Evolutionary conservation across 1,140 invertebrate genomes (phyloP).

Genomic region (Lucilia sericata): DNA sequence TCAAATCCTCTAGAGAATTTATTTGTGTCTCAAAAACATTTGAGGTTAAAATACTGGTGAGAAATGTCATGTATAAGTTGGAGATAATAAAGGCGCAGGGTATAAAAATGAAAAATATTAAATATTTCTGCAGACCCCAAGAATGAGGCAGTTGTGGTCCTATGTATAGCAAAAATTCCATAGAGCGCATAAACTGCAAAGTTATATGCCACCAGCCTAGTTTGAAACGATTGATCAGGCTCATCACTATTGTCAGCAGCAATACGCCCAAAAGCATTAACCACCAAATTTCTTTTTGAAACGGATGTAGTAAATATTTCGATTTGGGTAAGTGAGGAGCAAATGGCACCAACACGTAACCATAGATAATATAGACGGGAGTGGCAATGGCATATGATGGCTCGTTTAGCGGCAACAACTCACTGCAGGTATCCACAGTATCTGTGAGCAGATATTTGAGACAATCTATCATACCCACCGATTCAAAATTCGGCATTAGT

Average conservation of each 20-base stretch:
- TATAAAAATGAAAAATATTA: not conserved
- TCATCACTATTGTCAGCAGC: not conserved
- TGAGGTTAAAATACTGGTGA: not conserved
- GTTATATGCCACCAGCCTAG: not conserved
- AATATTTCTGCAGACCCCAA: not conserved
- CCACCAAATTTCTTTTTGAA: not conserved
- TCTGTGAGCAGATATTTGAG: not conserved
- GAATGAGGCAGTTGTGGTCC: not conserved
- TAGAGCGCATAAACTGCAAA: not conserved
- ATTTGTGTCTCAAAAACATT: constrained; percentile 19
- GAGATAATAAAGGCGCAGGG: not conserved
- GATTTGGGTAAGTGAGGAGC: not conserved
- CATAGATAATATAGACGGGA: not conserved
- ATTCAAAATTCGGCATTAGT: not conserved
- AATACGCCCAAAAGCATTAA: not conserved
- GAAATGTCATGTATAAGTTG: not conserved
- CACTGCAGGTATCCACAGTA: not conserved
- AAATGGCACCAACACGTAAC: not conserved
- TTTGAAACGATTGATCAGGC: not conserved
- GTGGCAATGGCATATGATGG: not conserved
- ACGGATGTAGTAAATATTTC: not conserved
- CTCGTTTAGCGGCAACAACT: not conserved
- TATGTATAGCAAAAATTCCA: not conserved
- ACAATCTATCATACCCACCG: not conserved
- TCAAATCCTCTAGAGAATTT: not conserved